Evolutionary conservation across 2,113 vertebrate species (phyloP).

Genomic region (Cyrtonyx montezumae): DNA sequence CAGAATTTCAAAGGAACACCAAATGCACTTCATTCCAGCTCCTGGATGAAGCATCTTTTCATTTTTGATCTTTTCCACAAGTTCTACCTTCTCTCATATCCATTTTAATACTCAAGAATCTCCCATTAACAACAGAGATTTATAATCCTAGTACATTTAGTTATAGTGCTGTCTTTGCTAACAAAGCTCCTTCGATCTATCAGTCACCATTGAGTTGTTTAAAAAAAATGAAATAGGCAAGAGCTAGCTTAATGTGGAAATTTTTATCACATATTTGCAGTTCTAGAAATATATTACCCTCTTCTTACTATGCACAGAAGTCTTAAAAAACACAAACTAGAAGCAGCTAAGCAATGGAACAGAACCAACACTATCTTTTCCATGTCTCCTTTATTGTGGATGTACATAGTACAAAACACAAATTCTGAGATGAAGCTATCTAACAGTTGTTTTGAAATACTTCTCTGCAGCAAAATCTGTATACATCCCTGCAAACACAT

Average conservation of each 20-base stretch:
- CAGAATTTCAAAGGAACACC: background rate
- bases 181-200: background rate
- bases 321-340: background rate
- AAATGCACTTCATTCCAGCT: background rate
- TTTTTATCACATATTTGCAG: rapidly evolving
- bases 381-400: background rate
- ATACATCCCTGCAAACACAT: background rate
- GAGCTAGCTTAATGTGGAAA: rapidly evolving
- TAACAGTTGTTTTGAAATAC: background rate
- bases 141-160: background rate
- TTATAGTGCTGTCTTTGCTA: background rate
- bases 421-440: background rate
- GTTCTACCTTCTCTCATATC: background rate
- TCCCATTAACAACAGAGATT: background rate
- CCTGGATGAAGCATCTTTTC: background rate
- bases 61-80: background rate
- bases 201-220: background rate
- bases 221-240: background rate
- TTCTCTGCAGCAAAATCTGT: background rate
- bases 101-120: background rate
- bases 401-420: background rate
- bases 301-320: background rate
- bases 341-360: background rate
- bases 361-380: background rate
- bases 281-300: background rate